Conservation (phyloP, 2,113 vertebrate species). For the Strix aluco region DNA sequence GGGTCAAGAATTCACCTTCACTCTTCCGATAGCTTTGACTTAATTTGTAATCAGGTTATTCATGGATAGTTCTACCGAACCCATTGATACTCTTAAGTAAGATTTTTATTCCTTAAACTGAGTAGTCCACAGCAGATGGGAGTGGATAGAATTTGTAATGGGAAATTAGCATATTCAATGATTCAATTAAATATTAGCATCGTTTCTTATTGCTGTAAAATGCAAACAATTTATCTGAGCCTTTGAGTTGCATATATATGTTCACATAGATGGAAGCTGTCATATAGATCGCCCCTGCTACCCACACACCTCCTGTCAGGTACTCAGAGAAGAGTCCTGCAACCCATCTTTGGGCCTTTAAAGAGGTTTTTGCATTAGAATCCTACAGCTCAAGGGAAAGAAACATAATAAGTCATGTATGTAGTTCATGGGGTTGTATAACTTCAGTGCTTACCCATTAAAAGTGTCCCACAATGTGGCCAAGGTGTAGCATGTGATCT, state of each 20-base stretch:
- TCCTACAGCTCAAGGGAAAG: neutral
- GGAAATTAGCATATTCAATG: neutral
- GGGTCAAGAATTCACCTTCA: neutral
- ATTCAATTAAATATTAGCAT: neutral
- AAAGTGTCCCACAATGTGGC: rapidly evolving
- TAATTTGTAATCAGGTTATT: neutral
- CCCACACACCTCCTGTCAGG: neutral
- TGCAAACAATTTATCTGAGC: neutral
- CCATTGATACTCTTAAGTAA: neutral
- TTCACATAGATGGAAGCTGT: neutral
- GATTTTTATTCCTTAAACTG: neutral
- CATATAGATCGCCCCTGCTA: neutral
- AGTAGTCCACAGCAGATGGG: neutral
- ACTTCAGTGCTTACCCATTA: neutral
- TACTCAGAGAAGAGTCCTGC: neutral
- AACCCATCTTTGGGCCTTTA: neutral
- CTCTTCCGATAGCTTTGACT: neutral
- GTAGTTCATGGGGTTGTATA: neutral
- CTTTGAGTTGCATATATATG: neutral
- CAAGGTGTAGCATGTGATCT: neutral
- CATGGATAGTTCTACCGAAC: neutral
- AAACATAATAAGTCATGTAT: neutral
- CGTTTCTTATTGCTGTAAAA: neutral
- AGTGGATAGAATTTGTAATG: neutral
- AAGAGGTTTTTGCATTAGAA: neutral